These are phyloP conservation scores for Eupristina koningsbergeri DNA, from an alignment of 1,140 invertebrate species.

Conservation along the genomic window DNA sequence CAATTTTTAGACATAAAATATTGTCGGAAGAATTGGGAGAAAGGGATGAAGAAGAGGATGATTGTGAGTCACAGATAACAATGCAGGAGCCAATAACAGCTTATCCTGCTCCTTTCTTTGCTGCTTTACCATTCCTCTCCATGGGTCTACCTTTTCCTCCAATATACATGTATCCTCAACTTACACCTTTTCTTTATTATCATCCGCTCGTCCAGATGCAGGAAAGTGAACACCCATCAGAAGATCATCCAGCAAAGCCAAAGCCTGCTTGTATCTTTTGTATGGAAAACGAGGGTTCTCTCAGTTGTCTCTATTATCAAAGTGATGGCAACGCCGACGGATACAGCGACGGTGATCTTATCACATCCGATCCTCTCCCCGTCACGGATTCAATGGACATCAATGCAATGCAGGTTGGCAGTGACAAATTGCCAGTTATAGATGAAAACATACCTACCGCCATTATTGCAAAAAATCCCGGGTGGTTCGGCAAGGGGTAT, in stretches of 20 bases:
- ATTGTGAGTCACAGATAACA: constrained; percentile 57
- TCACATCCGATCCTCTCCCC: constrained; percentile 39
- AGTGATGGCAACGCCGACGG: constrained; percentile 56
- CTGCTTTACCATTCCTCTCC: constrained; percentile 69
- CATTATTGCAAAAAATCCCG: constrained; percentile 73
- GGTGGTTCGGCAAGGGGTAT: constrained; percentile 79
- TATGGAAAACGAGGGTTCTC: constrained; percentile 69
- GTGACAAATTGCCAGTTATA: constrained; percentile 49
- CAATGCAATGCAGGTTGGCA: constrained; percentile 58
- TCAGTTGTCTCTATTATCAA: constrained; percentile 69
- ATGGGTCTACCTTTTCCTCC: constrained; percentile 72
- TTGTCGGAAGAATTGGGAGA: constrained; percentile 8
- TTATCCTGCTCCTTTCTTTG: constrained; percentile 67
- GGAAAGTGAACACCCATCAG: constrained; percentile 46
- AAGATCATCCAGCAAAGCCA: constrained; percentile 57
- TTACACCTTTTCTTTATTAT: constrained; percentile 68
- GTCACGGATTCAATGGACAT: constrained; percentile 21
- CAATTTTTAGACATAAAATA: constrained; percentile 3
- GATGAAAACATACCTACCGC: constrained; percentile 62
- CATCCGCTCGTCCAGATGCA: constrained; percentile 66
- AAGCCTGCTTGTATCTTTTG: constrained; percentile 70
- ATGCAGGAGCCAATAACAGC: constrained; percentile 60
- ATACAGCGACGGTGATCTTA: constrained; percentile 43
- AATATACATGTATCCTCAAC: constrained; percentile 69
- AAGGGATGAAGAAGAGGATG: constrained; percentile 52